Percentiles rank a stretch among this genome's conserved stretches.
These are phyloP conservation scores for Pteropus rufus DNA, from an alignment of 2,797 vertebrate genomes.

Conservation along the genomic window DNA sequence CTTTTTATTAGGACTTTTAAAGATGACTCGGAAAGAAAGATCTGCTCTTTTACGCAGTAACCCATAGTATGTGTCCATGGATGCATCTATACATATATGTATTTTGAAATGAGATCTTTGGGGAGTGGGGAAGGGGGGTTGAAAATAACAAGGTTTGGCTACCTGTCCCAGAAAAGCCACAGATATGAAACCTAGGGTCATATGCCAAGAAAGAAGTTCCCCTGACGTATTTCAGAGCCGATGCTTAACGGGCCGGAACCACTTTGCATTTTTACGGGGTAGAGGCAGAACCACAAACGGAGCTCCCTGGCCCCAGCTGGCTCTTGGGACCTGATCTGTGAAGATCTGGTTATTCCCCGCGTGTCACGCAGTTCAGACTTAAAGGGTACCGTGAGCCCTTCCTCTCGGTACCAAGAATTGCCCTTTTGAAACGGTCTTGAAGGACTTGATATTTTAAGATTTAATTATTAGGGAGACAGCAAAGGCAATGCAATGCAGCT, in stretches of 20 bases:
- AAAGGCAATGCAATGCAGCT: background rate
- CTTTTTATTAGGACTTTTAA: background rate
- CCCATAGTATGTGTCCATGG: accelerated
- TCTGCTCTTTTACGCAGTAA: background rate
- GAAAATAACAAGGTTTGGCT: background rate
- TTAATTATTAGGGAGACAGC: background rate
- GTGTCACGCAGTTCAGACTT: background rate
- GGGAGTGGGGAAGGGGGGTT: accelerated
- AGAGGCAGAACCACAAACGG: background rate
- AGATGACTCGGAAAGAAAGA: background rate
- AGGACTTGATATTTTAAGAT: conserved; percentile 21
- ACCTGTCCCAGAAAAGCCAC: background rate
- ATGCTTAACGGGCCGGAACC: background rate
- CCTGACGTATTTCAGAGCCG: background rate
- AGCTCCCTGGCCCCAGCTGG: background rate
- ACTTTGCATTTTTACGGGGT: background rate
- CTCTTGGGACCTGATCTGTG: background rate
- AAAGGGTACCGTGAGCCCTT: background rate
- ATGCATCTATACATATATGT: no score
- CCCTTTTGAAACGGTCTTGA: conserved; percentile 13
- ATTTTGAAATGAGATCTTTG: no score
- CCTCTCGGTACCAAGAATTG: background rate
- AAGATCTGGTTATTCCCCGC: background rate
- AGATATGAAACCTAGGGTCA: background rate
- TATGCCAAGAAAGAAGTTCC: background rate